phyloP scores from a whole-genome alignment of 2,888 invertebrate species.

The Polia nebulosa region DNA sequence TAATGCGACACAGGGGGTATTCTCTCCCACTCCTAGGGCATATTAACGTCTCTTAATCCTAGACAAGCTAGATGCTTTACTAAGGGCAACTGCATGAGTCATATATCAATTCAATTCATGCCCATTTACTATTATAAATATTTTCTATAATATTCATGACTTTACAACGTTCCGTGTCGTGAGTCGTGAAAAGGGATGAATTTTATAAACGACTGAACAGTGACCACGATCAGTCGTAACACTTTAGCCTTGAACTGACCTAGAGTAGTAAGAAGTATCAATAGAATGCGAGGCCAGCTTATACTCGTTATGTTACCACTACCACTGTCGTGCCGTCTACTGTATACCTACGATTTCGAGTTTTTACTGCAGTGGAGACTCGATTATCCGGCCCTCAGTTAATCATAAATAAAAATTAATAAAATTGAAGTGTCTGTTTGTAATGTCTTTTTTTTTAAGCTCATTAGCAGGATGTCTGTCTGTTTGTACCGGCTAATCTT shows the following conservation, averaged over 20 bases:
- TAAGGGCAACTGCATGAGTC: slow-evolving; percentile 54
- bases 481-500: too few species aligned
- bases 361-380: too few species aligned
- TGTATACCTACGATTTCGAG: slow-evolving; percentile 1
- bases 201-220: slow-evolving; percentile 8
- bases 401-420: too few species aligned
- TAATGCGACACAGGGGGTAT: slow-evolving; percentile 74
- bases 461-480: too few species aligned
- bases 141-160: slow-evolving; percentile 33
- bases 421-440: too few species aligned
- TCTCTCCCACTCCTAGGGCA: slow-evolving; percentile 69
- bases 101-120: slow-evolving; percentile 39
- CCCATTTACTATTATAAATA: slow-evolving; percentile 13
- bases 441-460: too few species aligned
- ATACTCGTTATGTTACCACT: neutral
- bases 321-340: neutral
- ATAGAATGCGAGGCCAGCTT: neutral
- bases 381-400: too few species aligned
- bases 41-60: slow-evolving; percentile 74
- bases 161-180: slow-evolving; percentile 17
- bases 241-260: neutral
- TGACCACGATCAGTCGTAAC: neutral
- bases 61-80: slow-evolving; percentile 67
- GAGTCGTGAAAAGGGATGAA: slow-evolving; percentile 19
- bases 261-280: neutral